Base-by-base conservation (phyloP, 2,113 vertebrate genomes). In the Erinaceus europaeus region DNA sequence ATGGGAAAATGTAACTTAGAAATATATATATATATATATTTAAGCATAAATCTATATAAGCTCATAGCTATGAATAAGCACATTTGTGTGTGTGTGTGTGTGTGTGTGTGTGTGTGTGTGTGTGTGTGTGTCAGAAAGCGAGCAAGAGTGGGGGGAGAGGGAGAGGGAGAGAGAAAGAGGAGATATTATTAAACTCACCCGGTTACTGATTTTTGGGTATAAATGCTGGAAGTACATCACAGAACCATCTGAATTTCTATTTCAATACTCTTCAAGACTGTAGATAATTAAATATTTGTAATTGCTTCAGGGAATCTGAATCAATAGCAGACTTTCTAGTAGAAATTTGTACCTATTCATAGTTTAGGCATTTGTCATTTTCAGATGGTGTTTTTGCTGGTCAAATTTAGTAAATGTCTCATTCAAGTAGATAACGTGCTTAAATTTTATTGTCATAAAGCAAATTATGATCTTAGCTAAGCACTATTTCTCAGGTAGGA, bases 231-330 rank as follows among this genome's bases (percentile, higher is more conserved):
- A 90, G 50, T 48, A 61, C 25, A 90, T 77, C 55, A 88, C 36
- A 81, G 14, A 73, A 57, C 32, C 65, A 44, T 90, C 71, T 65
- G 65, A 67, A 89, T 89, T 92, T 85, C 74, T 74, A 85, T 67
- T n/a, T 48, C 71, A 90, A 90, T 88, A 34, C 59, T 77, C 52
- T 77, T 89, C 46, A 87, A 74, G 64, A 68, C 9, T 92, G 59
- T 53, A 87, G 74, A 85, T 62, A 73, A 91, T 91, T 84, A 94
- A 94, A 91, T 93, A 90, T 85, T 87, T 95, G 90, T 77, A 87
- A 36, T 67, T 67, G 34, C 42, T 75, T 44, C 0, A 29, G 38
- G 42, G 42, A 88, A 90, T 67, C 57, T 81, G 83, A 90, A 87
- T 87, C 65, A 87, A 78, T 82, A 84, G 55, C 78, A 81, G 61